Conservation (phyloP, 2,888 invertebrate species). For the Aspidiotus rigidus region DNA sequence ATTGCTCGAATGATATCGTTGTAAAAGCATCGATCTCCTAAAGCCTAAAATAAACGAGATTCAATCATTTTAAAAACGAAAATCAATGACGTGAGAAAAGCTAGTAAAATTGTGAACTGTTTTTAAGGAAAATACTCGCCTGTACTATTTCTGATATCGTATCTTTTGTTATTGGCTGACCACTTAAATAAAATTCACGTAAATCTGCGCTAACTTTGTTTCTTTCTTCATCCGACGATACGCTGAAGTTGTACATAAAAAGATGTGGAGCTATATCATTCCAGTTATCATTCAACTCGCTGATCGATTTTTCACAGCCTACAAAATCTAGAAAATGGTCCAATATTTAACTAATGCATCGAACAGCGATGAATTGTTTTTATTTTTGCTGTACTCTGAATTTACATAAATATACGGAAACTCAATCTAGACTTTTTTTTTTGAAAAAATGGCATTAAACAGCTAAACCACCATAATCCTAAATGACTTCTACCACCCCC, state of each 20-base stretch:
- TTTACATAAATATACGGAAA: no score
- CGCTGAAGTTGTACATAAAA: constrained; percentile 40
- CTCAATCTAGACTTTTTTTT: no score
- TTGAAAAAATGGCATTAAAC: no score
- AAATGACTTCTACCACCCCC: no score
- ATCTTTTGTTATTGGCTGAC: constrained; percentile 10
- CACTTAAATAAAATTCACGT: constrained; percentile 1
- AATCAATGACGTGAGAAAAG: neutral
- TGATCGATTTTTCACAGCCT: constrained; percentile 32
- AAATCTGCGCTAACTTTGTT: neutral
- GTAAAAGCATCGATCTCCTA: constrained; percentile 40
- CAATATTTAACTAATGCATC: no score
- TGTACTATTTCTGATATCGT: neutral
- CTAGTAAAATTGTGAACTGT: neutral
- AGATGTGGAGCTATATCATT: constrained; percentile 38
- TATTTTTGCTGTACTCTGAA: no score
- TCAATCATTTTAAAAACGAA: neutral
- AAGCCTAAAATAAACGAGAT: constrained; percentile 39
- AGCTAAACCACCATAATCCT: no score
- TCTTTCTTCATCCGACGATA: constrained; percentile 26
- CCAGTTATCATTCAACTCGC: constrained; percentile 39
- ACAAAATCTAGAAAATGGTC: neutral
- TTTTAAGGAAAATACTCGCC: neutral
- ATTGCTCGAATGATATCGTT: constrained; percentile 38
- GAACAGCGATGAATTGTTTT: no score